Evolutionary conservation across 2,113 vertebrate species (phyloP).

Genomic region (Xyliphius kryptos): DNA sequence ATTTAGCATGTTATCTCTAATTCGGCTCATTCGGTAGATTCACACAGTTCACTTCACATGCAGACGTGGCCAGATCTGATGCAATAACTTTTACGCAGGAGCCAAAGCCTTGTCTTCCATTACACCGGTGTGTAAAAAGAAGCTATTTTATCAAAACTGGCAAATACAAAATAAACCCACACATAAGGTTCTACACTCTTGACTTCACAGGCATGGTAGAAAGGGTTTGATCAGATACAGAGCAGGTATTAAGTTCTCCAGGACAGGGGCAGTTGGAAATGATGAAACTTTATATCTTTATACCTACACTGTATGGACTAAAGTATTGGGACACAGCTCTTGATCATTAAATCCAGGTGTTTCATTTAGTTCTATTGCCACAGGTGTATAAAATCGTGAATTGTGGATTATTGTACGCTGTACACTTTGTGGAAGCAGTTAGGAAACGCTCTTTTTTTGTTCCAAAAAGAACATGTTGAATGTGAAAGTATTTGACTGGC

Average conservation of each 20-base stretch:
- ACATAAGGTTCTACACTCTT: conserved; percentile 9
- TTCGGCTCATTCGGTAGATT: conserved; percentile 19
- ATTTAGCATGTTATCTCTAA: conserved; percentile 19
- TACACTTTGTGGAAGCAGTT: no score
- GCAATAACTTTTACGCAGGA: conserved; percentile 7
- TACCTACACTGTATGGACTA: background rate
- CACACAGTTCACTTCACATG: conserved; percentile 15
- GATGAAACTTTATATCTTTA: background rate
- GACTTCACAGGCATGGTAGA: conserved; percentile 5
- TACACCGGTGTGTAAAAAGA: background rate
- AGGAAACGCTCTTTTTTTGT: no score
- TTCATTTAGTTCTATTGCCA: no score
- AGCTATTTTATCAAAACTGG: conserved; percentile 9
- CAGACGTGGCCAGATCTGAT: conserved; percentile 23
- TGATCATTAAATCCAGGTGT: no score
- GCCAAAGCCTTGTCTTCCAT: conserved; percentile 9
- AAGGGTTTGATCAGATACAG: conserved; percentile 2
- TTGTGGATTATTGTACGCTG: no score
- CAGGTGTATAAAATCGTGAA: no score
- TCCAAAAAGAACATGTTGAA: no score
- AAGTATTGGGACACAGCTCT: background rate
- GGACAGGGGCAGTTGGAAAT: background rate
- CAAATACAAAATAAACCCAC: background rate
- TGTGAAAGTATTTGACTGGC: no score
- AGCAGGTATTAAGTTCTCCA: conserved; percentile 4